phyloP scores from a whole-genome alignment of 2,888 invertebrate species.

The Drosophila parthenogenetica region DNA sequence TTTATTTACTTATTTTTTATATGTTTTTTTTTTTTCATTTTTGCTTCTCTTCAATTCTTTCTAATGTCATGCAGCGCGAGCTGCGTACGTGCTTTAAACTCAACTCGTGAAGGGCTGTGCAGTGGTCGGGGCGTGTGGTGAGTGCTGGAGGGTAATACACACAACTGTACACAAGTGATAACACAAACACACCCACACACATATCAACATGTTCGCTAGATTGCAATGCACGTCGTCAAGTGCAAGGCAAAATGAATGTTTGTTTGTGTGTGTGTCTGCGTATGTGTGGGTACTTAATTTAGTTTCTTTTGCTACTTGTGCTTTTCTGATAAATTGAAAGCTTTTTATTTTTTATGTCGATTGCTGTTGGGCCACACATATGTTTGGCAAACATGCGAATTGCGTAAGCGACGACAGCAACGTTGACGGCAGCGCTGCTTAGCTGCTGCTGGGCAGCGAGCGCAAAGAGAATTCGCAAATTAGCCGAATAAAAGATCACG shows the following conservation, averaged over 20 bases:
- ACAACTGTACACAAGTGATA: slow-evolving; percentile 24
- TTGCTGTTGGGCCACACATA: slow-evolving; percentile 32
- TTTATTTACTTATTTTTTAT: slow-evolving; percentile 5
- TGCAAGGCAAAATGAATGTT: slow-evolving; percentile 35
- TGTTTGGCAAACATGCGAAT: slow-evolving; percentile 74
- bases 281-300: neutral
- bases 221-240: slow-evolving; percentile 25
- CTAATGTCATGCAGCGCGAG: slow-evolving; percentile 36
- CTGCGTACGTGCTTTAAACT: slow-evolving; percentile 54
- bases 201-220: neutral
- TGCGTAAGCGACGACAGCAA: slow-evolving; percentile 64
- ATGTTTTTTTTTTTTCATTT: neutral
- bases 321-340: slow-evolving; percentile 29
- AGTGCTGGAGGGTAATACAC: neutral
- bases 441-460: slow-evolving; percentile 5
- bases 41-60: slow-evolving; percentile 7
- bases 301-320: slow-evolving; percentile 1
- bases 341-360: slow-evolving; percentile 13
- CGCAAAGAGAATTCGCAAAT: slow-evolving; percentile 68
- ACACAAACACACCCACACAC: neutral
- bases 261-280: neutral
- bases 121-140: neutral
- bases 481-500: slow-evolving; percentile 50
- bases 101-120: neutral
- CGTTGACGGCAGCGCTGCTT: slow-evolving; percentile 20